Conservation (phyloP, 2,888 invertebrate species). For the Urechis unicinctus region DNA sequence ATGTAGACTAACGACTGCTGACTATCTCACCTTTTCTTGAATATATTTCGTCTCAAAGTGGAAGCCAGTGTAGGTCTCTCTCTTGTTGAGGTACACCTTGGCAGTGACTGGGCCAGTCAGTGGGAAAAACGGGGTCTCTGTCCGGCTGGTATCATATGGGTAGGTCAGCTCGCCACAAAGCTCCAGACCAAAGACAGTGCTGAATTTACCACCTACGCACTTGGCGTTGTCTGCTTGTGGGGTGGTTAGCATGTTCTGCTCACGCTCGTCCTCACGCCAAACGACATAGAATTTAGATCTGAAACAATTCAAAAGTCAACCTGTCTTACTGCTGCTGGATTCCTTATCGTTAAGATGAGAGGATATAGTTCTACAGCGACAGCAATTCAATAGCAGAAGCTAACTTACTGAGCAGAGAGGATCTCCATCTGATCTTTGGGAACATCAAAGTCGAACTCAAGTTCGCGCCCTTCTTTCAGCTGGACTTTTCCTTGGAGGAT, state of each 20-base stretch:
- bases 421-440: slow-evolving; percentile 81
- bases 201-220: slow-evolving; percentile 54
- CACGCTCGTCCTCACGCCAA: slow-evolving; percentile 55
- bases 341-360: too few relatives aligned
- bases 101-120: slow-evolving; percentile 36
- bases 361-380: too few relatives aligned
- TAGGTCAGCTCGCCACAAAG: slow-evolving; percentile 67
- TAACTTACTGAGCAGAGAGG: slow-evolving; percentile 61
- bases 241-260: slow-evolving; percentile 62
- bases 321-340: too few relatives aligned
- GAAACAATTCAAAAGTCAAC: too few relatives aligned
- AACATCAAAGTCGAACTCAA: slow-evolving; percentile 70
- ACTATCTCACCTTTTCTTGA: neutral
- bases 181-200: slow-evolving; percentile 75
- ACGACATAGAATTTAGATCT: slow-evolving; percentile 41
- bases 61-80: slow-evolving; percentile 37
- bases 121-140: slow-evolving; percentile 49
- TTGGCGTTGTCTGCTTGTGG: slow-evolving; percentile 24
- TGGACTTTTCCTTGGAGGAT: slow-evolving; percentile 69
- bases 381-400: neutral
- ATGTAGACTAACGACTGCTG: too few relatives aligned
- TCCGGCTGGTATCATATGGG: slow-evolving; percentile 61
- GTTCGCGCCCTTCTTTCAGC: slow-evolving; percentile 62
- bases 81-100: slow-evolving; percentile 30
- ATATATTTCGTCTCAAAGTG: slow-evolving; percentile 33